A percentile compares a stretch with the other conserved stretches of the same genome.
Conservation (phyloP, 2,113 vertebrate species). For the Melanerpes aurifrons region DNA sequence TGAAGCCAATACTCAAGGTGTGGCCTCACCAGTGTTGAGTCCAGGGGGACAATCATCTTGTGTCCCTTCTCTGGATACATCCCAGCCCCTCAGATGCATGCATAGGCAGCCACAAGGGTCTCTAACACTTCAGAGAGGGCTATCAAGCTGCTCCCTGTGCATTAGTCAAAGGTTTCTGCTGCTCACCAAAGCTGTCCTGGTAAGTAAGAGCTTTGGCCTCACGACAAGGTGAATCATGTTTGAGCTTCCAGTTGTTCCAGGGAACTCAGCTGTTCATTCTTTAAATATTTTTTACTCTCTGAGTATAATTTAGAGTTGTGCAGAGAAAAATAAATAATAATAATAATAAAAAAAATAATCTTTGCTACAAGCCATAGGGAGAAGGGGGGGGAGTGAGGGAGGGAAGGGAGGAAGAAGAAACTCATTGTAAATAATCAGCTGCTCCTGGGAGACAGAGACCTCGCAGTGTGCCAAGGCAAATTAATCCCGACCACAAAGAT, state of each 20-base stretch:
- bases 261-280: not conserved
- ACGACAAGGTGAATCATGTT: not conserved
- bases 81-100: not conserved
- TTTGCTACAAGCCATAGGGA: not conserved
- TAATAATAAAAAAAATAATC: not conserved
- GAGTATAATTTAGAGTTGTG: not conserved
- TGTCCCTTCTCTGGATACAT: too few relatives aligned
- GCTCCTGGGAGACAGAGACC: constrained; percentile 52
- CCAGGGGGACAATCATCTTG: too few relatives aligned
- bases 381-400: not conserved
- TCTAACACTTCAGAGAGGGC: not conserved
- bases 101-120: too few relatives aligned
- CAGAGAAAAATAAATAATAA: not conserved
- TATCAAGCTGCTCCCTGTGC: not conserved
- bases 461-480: constrained; percentile 54
- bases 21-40: too few relatives aligned
- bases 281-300: not conserved
- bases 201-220: not conserved
- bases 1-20: too few relatives aligned
- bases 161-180: not conserved
- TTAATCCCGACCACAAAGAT: constrained; percentile 59
- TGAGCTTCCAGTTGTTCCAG: not conserved
- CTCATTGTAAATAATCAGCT: constrained; percentile 58
- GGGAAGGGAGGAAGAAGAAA: not conserved
- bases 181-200: not conserved